A percentile compares a stretch with the other conserved stretches of the same genome.
Evolutionary conservation across 2,113 vertebrate genomes (phyloP).

Genomic region (Phrynosoma blainvillii): DNA sequence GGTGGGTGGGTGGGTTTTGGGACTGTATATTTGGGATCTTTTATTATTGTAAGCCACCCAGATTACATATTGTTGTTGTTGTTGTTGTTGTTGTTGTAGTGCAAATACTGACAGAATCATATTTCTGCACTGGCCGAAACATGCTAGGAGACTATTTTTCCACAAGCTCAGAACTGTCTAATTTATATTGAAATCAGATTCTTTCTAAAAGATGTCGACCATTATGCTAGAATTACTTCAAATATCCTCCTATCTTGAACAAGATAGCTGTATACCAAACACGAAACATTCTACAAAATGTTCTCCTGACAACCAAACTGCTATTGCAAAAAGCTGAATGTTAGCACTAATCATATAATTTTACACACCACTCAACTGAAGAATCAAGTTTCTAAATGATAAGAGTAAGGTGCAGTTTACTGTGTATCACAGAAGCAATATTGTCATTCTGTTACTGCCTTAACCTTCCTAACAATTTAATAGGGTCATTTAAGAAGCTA

Average conservation of each 20-base stretch:
- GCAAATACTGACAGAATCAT: no score
- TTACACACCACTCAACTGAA: constrained; percentile 2
- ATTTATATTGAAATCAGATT: not conserved
- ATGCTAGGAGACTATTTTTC: no score
- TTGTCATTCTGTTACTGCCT: not conserved
- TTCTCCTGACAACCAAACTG: not conserved
- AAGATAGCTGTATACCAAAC: not conserved
- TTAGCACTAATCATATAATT: constrained; percentile 12
- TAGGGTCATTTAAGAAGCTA: not conserved
- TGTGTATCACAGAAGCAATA: not conserved
- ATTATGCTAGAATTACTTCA: not conserved
- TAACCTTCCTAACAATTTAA: not conserved
- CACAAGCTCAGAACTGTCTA: not conserved
- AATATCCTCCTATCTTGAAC: not conserved
- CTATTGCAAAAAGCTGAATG: not conserved
- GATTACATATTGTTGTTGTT: no score
- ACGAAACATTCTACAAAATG: not conserved
- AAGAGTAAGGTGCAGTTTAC: not conserved
- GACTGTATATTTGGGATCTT: no score
- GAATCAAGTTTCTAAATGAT: not conserved
- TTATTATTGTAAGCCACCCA: no score
- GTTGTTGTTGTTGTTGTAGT: no score
- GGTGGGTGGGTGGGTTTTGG: no score
- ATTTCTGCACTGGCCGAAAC: no score
- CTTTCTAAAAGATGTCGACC: not conserved